phyloP scores from a whole-genome alignment of 2,888 invertebrate genomes.

The Thereva unica region DNA sequence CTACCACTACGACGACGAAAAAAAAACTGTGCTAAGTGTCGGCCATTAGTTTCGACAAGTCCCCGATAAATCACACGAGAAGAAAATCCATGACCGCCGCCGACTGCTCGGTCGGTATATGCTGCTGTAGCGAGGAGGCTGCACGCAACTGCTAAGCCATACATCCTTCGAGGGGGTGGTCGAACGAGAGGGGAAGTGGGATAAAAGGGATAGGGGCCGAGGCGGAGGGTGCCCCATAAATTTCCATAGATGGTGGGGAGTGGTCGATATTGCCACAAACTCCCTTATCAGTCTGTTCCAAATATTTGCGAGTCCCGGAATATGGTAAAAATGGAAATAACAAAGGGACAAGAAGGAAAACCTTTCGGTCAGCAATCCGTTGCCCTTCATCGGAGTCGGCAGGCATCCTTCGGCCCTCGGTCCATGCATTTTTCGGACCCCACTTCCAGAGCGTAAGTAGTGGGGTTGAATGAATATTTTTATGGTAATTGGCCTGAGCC shows the following conservation, averaged over 20 bases:
- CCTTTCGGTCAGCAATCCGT: slow-evolving; percentile 26
- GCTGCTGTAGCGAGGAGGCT: too few species aligned
- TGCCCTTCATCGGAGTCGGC: neutral
- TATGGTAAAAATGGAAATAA: slow-evolving; percentile 25
- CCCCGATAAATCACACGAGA: slow-evolving; percentile 20
- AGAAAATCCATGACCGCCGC: neutral
- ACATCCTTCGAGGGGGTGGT: too few species aligned
- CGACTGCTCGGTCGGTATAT: too few species aligned
- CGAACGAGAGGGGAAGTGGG: too few species aligned
- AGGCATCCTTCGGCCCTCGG: neutral
- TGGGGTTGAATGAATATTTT: slow-evolving; percentile 5
- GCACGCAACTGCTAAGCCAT: too few species aligned
- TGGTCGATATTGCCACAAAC: slow-evolving; percentile 25
- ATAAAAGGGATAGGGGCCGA: neutral
- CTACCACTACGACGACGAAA: slow-evolving; percentile 6
- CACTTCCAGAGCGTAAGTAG: neutral
- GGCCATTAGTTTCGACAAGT: slow-evolving; percentile 8
- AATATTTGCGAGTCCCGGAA: slow-evolving; percentile 15
- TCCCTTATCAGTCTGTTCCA: slow-evolving; percentile 36
- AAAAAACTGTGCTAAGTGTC: slow-evolving; percentile 1
- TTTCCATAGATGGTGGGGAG: slow-evolving; percentile 1
- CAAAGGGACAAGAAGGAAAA: neutral
- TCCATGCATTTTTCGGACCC: neutral
- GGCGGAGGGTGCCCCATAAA: neutral
- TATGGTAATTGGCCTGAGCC: slow-evolving; percentile 9